These are phyloP conservation scores for Pollenia amentaria DNA, from an alignment of 2,888 invertebrate species.

Conservation along the genomic window DNA sequence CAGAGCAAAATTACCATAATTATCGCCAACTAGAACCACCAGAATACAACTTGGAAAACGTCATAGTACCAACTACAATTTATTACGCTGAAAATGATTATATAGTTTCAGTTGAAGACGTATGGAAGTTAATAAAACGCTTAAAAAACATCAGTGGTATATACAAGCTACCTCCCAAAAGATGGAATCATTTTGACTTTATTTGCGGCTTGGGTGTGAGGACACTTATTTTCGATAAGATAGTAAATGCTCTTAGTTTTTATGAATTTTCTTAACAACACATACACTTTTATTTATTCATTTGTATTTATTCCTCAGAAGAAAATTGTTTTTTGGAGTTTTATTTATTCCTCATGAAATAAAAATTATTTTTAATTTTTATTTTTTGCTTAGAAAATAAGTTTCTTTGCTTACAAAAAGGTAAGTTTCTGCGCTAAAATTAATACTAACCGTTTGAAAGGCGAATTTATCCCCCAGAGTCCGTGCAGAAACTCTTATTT, in stretches of 20 bases:
- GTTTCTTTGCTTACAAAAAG: no score
- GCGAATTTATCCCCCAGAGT: no score
- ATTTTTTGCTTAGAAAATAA: no score
- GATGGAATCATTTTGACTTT: slow-evolving; percentile 83
- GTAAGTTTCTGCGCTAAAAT: no score
- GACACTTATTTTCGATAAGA: slow-evolving; percentile 82
- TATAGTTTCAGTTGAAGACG: slow-evolving; percentile 82
- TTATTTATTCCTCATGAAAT: no score
- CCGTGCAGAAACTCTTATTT: no score
- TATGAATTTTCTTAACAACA: slow-evolving; percentile 77
- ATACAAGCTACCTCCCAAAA: slow-evolving; percentile 82
- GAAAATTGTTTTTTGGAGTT: no score
- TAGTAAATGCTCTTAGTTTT: slow-evolving; percentile 80
- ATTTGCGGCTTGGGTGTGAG: slow-evolving; percentile 82
- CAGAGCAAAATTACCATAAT: slow-evolving; percentile 79
- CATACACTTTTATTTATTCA: no score
- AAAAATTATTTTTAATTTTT: no score
- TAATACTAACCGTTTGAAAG: no score
- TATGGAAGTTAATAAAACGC: slow-evolving; percentile 80
- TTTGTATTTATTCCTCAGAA: no score
- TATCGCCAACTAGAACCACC: slow-evolving; percentile 82
- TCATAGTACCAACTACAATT: slow-evolving; percentile 81
- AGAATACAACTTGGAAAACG: slow-evolving; percentile 80
- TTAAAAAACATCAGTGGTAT: slow-evolving; percentile 80
- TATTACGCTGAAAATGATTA: slow-evolving; percentile 83